These are phyloP conservation scores for Syndactyla subalaris DNA, from an alignment of 2,797 vertebrate species.

Conservation along the genomic window DNA sequence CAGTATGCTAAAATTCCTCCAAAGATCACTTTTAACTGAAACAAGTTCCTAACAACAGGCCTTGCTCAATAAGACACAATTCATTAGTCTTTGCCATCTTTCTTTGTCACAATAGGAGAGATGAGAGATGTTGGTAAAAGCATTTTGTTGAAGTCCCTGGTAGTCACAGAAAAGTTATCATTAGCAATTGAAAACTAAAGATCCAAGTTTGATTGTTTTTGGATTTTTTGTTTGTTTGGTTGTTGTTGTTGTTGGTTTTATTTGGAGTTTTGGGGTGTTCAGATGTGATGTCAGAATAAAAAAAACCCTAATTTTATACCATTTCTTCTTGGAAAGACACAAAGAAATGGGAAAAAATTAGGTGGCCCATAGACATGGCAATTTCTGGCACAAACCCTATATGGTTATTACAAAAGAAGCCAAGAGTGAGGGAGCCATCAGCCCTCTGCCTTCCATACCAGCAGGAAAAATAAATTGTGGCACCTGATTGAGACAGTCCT, in stretches of 20 bases:
- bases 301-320: not conserved
- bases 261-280: not conserved
- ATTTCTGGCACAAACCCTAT: not conserved
- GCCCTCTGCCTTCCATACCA: not conserved
- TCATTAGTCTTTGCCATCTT: not conserved
- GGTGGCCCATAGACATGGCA: not conserved
- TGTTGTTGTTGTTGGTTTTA: not conserved
- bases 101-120: not conserved
- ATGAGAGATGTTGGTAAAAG: not conserved
- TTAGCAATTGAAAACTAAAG: not conserved
- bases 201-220: not conserved
- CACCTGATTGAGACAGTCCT: not conserved
- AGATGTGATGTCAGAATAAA: not conserved
- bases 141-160: not conserved
- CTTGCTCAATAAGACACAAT: not conserved
- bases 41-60: not conserved
- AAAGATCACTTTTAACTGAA: not conserved
- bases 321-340: not conserved
- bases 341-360: not conserved
- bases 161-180: not conserved
- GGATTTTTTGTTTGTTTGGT: accelerated
- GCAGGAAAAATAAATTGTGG: not conserved
- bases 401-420: not conserved
- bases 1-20: not conserved
- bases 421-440: not conserved